phyloP scores from a whole-genome alignment of 2,888 invertebrate genomes.

The Eristalis intricaria region DNA sequence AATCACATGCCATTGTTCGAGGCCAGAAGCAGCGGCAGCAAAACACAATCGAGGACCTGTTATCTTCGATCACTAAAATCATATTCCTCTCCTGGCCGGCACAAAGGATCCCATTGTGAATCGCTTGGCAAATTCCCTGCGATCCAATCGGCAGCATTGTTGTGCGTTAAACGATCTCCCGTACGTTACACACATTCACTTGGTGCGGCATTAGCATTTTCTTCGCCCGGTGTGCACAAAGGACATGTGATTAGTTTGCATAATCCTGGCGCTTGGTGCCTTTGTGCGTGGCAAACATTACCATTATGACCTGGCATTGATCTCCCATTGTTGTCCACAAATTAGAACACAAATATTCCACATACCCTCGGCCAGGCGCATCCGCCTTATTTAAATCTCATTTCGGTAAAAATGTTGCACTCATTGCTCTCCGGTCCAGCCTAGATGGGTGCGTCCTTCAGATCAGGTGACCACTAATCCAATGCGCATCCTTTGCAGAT shows the following conservation, averaged over 20 bases:
- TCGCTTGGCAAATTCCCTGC: constrained; percentile 24
- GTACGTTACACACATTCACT: constrained; percentile 18
- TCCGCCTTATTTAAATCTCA: constrained; percentile 55
- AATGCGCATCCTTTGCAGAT: constrained; percentile 56
- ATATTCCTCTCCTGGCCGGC: not conserved
- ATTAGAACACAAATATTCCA: constrained; percentile 62
- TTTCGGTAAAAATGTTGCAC: constrained; percentile 63
- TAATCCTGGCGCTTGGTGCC: constrained; percentile 66
- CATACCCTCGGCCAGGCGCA: constrained; percentile 16
- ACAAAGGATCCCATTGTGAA: constrained; percentile 12
- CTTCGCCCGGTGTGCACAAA: constrained; percentile 42
- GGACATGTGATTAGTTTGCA: constrained; percentile 59
- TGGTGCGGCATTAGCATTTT: constrained; percentile 16
- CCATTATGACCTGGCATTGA: constrained; percentile 12
- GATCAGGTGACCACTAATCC: constrained; percentile 71
- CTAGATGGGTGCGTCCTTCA: constrained; percentile 37
- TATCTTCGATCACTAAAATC: constrained; percentile 48
- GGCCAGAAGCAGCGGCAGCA: too few species aligned
- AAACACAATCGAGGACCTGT: constrained; percentile 41
- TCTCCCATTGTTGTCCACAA: constrained; percentile 47
- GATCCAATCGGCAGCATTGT: constrained; percentile 50
- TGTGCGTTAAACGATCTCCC: constrained; percentile 47
- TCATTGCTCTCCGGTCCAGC: constrained; percentile 40
- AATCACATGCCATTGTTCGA: constrained; percentile 40
- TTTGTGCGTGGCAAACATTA: constrained; percentile 8